These are phyloP conservation scores for Epinephelus coioides DNA, from an alignment of 2,797 vertebrate genomes.

Conservation along the genomic window DNA sequence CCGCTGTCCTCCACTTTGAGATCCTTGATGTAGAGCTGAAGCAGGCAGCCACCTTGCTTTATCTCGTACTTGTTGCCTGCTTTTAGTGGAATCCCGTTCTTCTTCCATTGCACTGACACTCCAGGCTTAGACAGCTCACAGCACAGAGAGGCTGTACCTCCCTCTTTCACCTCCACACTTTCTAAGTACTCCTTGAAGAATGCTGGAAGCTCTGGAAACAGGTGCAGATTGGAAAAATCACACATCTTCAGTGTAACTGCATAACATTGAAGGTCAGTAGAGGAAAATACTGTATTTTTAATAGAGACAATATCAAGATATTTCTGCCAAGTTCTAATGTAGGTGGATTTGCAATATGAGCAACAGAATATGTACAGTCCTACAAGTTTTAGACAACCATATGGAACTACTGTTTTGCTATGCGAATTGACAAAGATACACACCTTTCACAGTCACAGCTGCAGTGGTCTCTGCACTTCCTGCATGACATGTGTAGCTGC, in stretches of 20 bases:
- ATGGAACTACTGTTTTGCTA: too few relatives aligned
- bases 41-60: slow-evolving; percentile 81
- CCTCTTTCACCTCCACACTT: slow-evolving; percentile 84
- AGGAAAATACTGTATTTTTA: background rate
- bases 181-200: slow-evolving; percentile 71
- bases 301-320: background rate
- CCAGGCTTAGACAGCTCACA: slow-evolving; percentile 87
- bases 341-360: background rate
- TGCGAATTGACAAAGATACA: background rate
- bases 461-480: slow-evolving; percentile 66
- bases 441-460: slow-evolving; percentile 68
- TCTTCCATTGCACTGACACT: slow-evolving; percentile 85
- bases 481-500: slow-evolving; percentile 85
- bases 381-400: too few relatives aligned
- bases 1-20: slow-evolving; percentile 88
- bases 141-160: slow-evolving; percentile 76
- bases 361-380: background rate
- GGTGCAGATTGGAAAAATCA: background rate
- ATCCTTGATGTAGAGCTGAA: slow-evolving; percentile 85
- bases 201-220: slow-evolving; percentile 29
- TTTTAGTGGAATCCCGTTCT: slow-evolving; percentile 83
- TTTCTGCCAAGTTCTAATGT: background rate
- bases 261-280: background rate
- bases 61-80: slow-evolving; percentile 85
- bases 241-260: background rate